Percentiles rank a stretch among this genome's conserved stretches.
These are phyloP conservation scores for Axea sp. DNA, from an alignment of 2,888 invertebrate species.

Conservation along the genomic window DNA sequence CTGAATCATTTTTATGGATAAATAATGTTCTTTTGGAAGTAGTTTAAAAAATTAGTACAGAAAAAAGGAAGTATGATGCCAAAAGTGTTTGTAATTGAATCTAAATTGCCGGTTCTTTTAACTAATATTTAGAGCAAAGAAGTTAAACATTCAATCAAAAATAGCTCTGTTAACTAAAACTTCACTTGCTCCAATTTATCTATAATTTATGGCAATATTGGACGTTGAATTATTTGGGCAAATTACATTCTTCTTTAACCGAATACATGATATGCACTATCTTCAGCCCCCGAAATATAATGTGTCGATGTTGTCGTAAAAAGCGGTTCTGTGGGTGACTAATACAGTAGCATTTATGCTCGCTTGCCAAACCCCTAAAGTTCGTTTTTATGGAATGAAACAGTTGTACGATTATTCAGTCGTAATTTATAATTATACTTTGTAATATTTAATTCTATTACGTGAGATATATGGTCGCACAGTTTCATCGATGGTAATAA, in stretches of 20 bases:
- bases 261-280: not conserved
- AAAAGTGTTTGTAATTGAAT: no score
- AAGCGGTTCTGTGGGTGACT: conserved; percentile 26
- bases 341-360: conserved; percentile 31
- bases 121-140: no score
- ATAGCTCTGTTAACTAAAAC: no score
- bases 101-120: no score
- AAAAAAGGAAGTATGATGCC: no score
- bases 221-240: not conserved
- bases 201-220: conserved; percentile 6
- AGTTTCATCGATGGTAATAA: no score
- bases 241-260: not conserved
- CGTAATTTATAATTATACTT: not conserved
- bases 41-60: no score
- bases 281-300: conserved; percentile 23
- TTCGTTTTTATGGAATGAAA: conserved; percentile 4
- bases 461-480: no score
- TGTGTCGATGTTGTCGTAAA: conserved; percentile 1
- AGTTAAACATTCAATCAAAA: no score
- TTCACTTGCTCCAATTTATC: no score
- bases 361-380: conserved; percentile 22
- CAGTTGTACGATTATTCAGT: not conserved
- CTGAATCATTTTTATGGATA: conserved; percentile 7
- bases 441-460: no score
- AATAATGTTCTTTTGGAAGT: conserved; percentile 1